Conservation (phyloP, 2,888 invertebrate genomes). For the Aphelenchoides bicaudatus region DNA sequence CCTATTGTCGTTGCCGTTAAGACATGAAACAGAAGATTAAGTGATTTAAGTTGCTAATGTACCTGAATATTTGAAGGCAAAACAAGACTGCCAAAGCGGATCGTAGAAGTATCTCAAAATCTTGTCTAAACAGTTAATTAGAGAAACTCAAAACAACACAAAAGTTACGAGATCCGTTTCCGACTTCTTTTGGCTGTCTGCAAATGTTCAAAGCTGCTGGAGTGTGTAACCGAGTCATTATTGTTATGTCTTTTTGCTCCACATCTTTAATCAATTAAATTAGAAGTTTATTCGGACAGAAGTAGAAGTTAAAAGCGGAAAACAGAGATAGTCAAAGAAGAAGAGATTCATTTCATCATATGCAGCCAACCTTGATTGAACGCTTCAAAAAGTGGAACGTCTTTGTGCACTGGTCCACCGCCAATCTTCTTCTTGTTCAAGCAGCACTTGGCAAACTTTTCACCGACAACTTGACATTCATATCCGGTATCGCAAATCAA, state of each 20-base stretch:
- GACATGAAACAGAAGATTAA: too few relatives aligned
- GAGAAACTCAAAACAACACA: not conserved
- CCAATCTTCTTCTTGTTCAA: not conserved
- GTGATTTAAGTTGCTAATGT: too few relatives aligned
- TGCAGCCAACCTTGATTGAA: not conserved
- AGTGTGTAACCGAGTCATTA: not conserved
- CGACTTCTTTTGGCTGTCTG: constrained; percentile 5
- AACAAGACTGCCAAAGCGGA: constrained; percentile 20
- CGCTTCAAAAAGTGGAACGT: constrained; percentile 1
- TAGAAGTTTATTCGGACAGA: too few relatives aligned
- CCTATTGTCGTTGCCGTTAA: constrained; percentile 51
- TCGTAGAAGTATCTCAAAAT: constrained; percentile 25
- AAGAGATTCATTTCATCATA: too few relatives aligned
- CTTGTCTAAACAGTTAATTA: constrained; percentile 14
- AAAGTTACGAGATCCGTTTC: constrained; percentile 1
- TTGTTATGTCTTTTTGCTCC: too few relatives aligned
- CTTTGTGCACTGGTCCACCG: not conserved
- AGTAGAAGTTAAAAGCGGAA: too few relatives aligned
- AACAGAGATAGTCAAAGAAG: too few relatives aligned
- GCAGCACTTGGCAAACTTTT: constrained; percentile 33
- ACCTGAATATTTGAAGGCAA: constrained; percentile 46
- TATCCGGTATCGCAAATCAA: constrained; percentile 21
- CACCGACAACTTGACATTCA: constrained; percentile 18
- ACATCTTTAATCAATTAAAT: too few relatives aligned
- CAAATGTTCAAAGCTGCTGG: constrained; percentile 7